phyloP scores from a whole-genome alignment of 2,888 invertebrate species.

The Callimorpha dominula region DNA sequence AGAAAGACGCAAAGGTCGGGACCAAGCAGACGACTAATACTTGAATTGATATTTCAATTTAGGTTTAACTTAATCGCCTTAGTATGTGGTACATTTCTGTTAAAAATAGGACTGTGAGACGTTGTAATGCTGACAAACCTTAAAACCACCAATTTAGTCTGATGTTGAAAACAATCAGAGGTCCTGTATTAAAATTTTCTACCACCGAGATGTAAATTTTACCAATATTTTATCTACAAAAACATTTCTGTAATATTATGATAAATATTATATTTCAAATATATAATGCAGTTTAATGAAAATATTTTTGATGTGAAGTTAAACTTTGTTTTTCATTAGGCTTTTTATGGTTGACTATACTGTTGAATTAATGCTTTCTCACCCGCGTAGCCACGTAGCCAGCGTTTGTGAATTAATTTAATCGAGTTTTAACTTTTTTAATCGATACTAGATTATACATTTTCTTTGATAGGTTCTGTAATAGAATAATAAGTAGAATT shows the following conservation, averaged over 20 bases:
- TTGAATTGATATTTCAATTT: too few species aligned
- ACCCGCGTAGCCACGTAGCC: slow-evolving; percentile 20
- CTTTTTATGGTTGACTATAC: slow-evolving; percentile 20
- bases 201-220: background rate
- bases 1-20: too few species aligned
- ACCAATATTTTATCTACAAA: background rate
- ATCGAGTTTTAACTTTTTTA: slow-evolving; percentile 18
- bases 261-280: background rate
- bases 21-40: too few species aligned
- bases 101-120: too few species aligned
- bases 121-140: background rate
- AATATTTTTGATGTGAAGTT: background rate
- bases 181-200: background rate
- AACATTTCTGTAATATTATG: too few species aligned
- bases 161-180: background rate
- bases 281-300: background rate
- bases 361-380: slow-evolving; percentile 14
- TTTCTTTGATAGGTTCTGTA: background rate
- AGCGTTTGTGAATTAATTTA: slow-evolving; percentile 32
- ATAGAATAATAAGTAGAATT: background rate
- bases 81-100: too few species aligned
- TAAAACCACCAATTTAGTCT: background rate
- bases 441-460: background rate
- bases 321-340: background rate
- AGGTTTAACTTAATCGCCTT: too few species aligned